phyloP scores from a whole-genome alignment of 2,888 invertebrate genomes.

The Rhyacophila evoluta region DNA sequence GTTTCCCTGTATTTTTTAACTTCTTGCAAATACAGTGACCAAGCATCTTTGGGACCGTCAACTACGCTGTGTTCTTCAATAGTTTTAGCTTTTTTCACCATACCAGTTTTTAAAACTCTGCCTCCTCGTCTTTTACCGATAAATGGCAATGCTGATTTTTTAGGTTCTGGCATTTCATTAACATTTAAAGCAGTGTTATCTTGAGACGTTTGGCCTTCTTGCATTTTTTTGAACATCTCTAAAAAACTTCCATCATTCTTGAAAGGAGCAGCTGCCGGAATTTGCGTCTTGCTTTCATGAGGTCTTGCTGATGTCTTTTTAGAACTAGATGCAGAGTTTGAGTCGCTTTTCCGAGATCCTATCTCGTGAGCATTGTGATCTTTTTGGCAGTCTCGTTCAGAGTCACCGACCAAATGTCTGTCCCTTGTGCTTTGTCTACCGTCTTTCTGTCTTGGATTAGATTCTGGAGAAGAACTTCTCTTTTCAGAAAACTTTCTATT shows the following conservation, averaged over 20 bases:
- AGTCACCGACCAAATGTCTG: neutral
- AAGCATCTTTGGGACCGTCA: conserved; percentile 84
- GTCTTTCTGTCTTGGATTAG: neutral
- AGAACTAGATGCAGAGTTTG: neutral
- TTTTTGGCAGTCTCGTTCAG: neutral
- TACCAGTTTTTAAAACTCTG: conserved; percentile 87
- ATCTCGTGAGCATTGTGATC: too few species aligned
- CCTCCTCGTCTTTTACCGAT: conserved; percentile 89
- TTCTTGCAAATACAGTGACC: conserved; percentile 94
- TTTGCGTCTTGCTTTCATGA: neutral
- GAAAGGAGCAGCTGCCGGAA: conserved; percentile 63
- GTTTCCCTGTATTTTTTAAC: conserved; percentile 93
- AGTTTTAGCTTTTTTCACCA: conserved; percentile 86
- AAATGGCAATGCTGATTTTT: conserved; percentile 66
- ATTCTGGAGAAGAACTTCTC: neutral
- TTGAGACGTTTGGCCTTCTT: conserved; percentile 68
- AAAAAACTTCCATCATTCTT: conserved; percentile 93
- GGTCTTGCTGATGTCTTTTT: neutral
- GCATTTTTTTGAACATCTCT: conserved; percentile 93
- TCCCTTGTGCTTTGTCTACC: neutral
- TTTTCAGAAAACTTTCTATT: neutral
- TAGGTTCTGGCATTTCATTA: conserved; percentile 60
- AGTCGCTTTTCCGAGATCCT: too few species aligned
- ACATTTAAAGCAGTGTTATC: conserved; percentile 56
- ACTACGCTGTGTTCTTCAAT: conserved; percentile 73